Base-by-base conservation (phyloP, 1,140 invertebrate genomes). In the Papilio glaucus region DNA sequence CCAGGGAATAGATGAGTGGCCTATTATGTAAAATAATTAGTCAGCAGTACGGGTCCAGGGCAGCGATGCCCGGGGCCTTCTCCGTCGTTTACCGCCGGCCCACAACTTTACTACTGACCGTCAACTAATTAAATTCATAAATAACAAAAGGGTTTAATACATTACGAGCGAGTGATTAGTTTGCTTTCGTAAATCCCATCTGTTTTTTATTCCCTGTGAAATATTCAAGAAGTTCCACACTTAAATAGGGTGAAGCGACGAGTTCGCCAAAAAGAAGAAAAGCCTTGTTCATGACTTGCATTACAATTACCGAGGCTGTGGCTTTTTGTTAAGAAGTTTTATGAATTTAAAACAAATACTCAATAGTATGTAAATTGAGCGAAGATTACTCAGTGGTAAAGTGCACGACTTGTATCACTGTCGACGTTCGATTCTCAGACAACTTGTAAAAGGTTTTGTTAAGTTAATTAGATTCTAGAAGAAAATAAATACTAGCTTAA, bases 11-110 rank as follows among this genome's bases (percentile, higher is more conserved):
- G 63, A 21, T 65, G 37, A 65, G 33, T 45, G 39, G 45, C 38
- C 63, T 45, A 68, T 68, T 68, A 68, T 68, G 63, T 41, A 68
- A 68, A 68, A 68, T 68, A 68, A 68, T 68, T 42, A 68, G 38
- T 68, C 12, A 42, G 21, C 63, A 41, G 63, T 24, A 33, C 29
- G 29, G 29, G 29, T 33, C 29, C 29, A 6, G 29, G 6, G 29
- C 29, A n/a, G 9, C 33, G 62, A 10, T 67, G 38, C 38, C 39
- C 10, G 18, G 39, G 63, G 37, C 63, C 39, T 65, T 41, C 21
- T 13, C 18, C 38, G 38, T 21, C 63, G 39, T 67, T 41, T 67
- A 42, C 63, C 39, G 38, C 49, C 21, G 18, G 10, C 49, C 39
- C 39, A 42, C 15, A 42, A 67, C 39, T 67, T 41, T 67, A 39